phyloP scores from a whole-genome alignment of 2,888 invertebrate species.

The Criorhina ranunculi region DNA sequence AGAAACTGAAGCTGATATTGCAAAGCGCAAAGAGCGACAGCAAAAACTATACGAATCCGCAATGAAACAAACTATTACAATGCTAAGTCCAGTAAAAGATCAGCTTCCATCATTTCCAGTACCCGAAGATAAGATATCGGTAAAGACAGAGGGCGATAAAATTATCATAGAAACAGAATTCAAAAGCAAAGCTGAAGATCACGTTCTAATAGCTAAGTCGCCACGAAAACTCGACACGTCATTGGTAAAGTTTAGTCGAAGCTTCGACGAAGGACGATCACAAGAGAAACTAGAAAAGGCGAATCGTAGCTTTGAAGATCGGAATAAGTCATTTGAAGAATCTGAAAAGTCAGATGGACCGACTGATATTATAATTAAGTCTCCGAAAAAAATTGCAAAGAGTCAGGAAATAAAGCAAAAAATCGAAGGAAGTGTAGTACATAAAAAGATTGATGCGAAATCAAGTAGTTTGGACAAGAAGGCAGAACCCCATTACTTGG shows the following conservation, averaged over 20 bases:
- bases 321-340: slow-evolving; percentile 87
- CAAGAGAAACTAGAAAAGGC: slow-evolving; percentile 86
- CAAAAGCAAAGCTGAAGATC: slow-evolving; percentile 90
- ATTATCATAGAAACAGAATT: slow-evolving; percentile 90
- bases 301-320: slow-evolving; percentile 88
- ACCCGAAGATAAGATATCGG: slow-evolving; percentile 90
- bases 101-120: slow-evolving; percentile 89
- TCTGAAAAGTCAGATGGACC: slow-evolving; percentile 86
- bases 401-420: slow-evolving; percentile 87
- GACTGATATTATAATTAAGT: slow-evolving; percentile 86
- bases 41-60: slow-evolving; percentile 91
- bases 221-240: slow-evolving; percentile 89
- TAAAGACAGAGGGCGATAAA: slow-evolving; percentile 89
- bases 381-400: slow-evolving; percentile 86
- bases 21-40: slow-evolving; percentile 90
- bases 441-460: slow-evolving; percentile 87
- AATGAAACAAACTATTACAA: slow-evolving; percentile 90
- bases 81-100: slow-evolving; percentile 90
- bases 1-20: slow-evolving; percentile 89
- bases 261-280: slow-evolving; percentile 87
- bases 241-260: slow-evolving; percentile 87
- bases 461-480: slow-evolving; percentile 89
- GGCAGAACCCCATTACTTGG: slow-evolving; percentile 86
- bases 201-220: slow-evolving; percentile 90
- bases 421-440: slow-evolving; percentile 88